These are phyloP conservation scores for Laticauda laticaudata DNA, from an alignment of 2,113 vertebrate species.

Conservation along the genomic window DNA sequence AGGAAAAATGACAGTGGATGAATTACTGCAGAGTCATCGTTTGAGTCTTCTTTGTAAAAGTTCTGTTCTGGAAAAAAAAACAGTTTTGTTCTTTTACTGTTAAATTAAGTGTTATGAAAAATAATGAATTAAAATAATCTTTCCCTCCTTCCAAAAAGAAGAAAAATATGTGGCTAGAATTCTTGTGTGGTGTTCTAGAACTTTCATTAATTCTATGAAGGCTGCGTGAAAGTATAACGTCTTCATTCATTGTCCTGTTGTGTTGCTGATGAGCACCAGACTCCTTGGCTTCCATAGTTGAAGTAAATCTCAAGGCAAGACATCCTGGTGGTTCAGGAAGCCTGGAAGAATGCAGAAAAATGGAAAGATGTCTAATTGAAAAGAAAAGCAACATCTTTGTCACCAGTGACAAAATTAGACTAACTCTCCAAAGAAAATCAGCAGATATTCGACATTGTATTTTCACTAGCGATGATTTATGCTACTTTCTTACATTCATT, in stretches of 20 bases:
- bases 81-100: background rate
- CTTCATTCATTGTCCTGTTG: background rate
- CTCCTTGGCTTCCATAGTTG: background rate
- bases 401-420: background rate
- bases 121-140: background rate
- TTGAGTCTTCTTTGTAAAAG: background rate
- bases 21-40: background rate
- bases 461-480: background rate
- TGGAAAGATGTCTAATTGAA: background rate
- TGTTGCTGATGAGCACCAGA: background rate
- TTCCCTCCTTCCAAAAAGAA: background rate
- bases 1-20: background rate
- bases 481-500: background rate
- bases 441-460: background rate
- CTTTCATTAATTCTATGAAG: background rate
- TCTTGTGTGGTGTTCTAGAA: background rate
- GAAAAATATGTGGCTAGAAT: background rate
- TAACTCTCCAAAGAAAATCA: background rate
- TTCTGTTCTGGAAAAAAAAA: background rate
- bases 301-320: background rate
- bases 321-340: background rate
- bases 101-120: background rate
- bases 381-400: background rate
- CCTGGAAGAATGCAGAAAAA: background rate
- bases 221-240: background rate